phyloP scores from a whole-genome alignment of 2,888 invertebrate genomes.

The Sarcophaga subvicina region DNA sequence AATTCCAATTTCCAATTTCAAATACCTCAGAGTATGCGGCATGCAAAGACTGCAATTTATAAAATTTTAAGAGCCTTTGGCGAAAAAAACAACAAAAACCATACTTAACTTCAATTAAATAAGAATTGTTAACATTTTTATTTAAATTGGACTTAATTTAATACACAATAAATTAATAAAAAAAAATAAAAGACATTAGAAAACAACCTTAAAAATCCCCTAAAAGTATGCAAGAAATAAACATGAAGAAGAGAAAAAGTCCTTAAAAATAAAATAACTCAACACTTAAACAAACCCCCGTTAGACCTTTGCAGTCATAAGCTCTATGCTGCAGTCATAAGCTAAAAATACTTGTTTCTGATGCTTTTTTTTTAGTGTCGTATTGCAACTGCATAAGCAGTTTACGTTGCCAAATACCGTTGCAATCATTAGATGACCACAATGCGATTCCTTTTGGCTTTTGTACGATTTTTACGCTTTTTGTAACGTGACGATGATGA shows the following conservation, averaged over 20 bases:
- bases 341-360: too few species aligned
- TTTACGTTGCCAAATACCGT: neutral
- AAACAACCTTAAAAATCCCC: slow-evolving; percentile 16
- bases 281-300: slow-evolving; percentile 28
- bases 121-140: slow-evolving; percentile 24
- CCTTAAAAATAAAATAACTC: too few species aligned
- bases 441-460: slow-evolving; percentile 75
- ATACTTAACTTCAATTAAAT: neutral
- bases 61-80: too few species aligned
- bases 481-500: slow-evolving; percentile 67
- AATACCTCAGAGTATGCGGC: too few species aligned
- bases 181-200: neutral
- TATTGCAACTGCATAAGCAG: neutral
- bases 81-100: too few species aligned
- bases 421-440: slow-evolving; percentile 55
- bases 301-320: slow-evolving; percentile 33
- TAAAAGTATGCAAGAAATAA: slow-evolving; percentile 16
- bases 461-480: slow-evolving; percentile 77
- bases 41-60: too few species aligned
- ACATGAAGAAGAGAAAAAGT: neutral
- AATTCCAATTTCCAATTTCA: too few species aligned
- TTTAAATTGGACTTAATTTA: slow-evolving; percentile 28
- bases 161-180: slow-evolving; percentile 1
- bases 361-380: too few species aligned
- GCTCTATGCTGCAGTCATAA: neutral